Evolutionary conservation across 30 jellyfish, hydroid and myxozoan species (phyloP), one percentile per base, ranked within the genome.

Genomic region (Hydractinia echinata): DNA sequence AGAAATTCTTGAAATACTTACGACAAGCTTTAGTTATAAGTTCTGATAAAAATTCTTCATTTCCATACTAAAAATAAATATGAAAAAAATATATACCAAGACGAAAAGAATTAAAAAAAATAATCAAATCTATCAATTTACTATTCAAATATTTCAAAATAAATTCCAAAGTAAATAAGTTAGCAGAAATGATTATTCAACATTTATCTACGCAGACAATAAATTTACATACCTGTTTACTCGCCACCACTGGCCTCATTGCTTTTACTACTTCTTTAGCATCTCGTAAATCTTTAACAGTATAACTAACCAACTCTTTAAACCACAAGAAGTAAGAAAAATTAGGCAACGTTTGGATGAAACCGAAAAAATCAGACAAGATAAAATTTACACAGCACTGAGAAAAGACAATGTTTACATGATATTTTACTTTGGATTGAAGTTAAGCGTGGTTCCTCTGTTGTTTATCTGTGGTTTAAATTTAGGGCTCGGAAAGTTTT

Each of bases 11-110:
- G 0, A 68, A 49, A 14, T 21, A 86, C 96, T 84, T 81, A 94
- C 99, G 78, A 79, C 99, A 94, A 18, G 99, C 99, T 73, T 82
- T 87, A 54, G 97, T 90, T 19, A 94, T 85, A 0, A 94, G 72
- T 64, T 94, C 89, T 44, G 99, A 74, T 61, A 94, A 64, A 84
- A 94, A 94, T 66, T 88, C 96, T 76, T 94, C 97, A 58, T 94
- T 88, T 76, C 97, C 97, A 85, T 94, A 88, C 99, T 94, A 55
- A 61, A 84, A 91, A 7, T 11, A 67, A 78, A 48, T 20, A 81
- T 18, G 15, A 13, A 74, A 76, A 10, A 55, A 20, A 13, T 4
- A 39, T 1, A 19, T 44, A 4, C 53, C 4, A 58, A 58, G 15
- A 3, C 69, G 69, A 13, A 58, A 13, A 58, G 3, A 51, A 6